A percentile compares a stretch with the other conserved stretches of the same genome.
Evolutionary conservation across 2,797 vertebrate species (phyloP).

Genomic region (Acestrorhynchus altus): DNA sequence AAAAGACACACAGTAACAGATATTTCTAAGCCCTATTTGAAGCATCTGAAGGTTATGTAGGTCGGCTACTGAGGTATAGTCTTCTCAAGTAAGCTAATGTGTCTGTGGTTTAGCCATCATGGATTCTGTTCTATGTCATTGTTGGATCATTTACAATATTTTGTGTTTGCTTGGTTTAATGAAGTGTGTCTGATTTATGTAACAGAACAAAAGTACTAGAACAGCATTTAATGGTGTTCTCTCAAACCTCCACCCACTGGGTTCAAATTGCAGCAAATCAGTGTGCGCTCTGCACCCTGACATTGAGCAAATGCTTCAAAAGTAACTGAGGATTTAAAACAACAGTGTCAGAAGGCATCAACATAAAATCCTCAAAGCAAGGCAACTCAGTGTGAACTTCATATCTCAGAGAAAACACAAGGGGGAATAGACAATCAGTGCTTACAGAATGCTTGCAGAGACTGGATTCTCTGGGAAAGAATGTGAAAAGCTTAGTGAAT

Average conservation of each 20-base stretch:
- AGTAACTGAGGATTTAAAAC: conserved; percentile 33
- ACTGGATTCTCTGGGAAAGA: conserved; percentile 23
- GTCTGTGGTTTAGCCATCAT: background rate
- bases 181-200: background rate
- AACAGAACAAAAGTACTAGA: background rate
- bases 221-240: conserved; percentile 8
- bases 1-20: background rate
- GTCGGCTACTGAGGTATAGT: background rate
- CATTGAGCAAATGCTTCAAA: conserved; percentile 20
- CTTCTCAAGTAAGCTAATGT: background rate
- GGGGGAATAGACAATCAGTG: conserved; percentile 24
- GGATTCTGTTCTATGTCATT: background rate
- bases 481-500: conserved; percentile 33
- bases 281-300: conserved; percentile 3
- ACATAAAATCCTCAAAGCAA: conserved; percentile 36
- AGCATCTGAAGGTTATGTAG: background rate
- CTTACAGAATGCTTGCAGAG: conserved; percentile 28
- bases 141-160: conserved; percentile 12
- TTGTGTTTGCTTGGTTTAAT: background rate
- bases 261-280: conserved; percentile 16
- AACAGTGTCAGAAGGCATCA: conserved; percentile 40
- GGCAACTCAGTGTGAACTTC: conserved; percentile 30
- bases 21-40: background rate
- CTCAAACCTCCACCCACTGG: background rate
- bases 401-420: conserved; percentile 28